Evolutionary conservation across 2,888 invertebrate genomes (phyloP).

Genomic region (Phrixothrix hirtus): DNA sequence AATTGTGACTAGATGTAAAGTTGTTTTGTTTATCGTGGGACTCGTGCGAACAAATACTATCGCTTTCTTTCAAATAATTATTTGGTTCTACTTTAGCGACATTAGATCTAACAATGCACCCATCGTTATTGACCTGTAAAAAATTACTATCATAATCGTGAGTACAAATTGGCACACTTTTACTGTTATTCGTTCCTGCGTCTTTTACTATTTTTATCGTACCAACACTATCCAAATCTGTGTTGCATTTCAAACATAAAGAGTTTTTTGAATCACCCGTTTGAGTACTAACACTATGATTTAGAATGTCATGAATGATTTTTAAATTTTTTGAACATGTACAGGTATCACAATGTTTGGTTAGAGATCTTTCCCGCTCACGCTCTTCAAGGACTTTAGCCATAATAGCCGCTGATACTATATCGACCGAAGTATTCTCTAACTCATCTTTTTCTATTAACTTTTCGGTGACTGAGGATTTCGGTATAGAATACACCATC

Average conservation of each 20-base stretch:
- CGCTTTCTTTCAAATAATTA: conserved; percentile 45
- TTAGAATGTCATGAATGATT: conserved; percentile 60
- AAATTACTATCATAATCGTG: conserved; percentile 31
- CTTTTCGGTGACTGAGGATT: conserved; percentile 49
- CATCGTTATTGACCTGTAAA: no score
- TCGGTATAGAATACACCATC: conserved; percentile 72
- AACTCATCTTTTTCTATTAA: conserved; percentile 57
- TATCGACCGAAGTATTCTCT: conserved; percentile 68
- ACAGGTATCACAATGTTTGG: conserved; percentile 83
- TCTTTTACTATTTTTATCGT: conserved; percentile 42
- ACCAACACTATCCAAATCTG: conserved; percentile 39
- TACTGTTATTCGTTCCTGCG: conserved; percentile 36
- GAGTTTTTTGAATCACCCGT: conserved; percentile 63
- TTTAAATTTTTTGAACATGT: conserved; percentile 65
- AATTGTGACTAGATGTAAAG: not conserved
- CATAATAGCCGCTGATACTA: conserved; percentile 86
- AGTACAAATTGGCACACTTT: conserved; percentile 38
- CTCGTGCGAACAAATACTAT: not conserved
- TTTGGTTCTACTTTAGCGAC: conserved; percentile 50
- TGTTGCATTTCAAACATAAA: conserved; percentile 66
- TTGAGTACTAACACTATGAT: conserved; percentile 67
- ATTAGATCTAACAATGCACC: conserved; percentile 18
- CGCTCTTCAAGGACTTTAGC: conserved; percentile 88
- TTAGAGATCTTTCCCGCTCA: conserved; percentile 75
- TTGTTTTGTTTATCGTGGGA: not conserved